phyloP scores from a whole-genome alignment of 1,140 invertebrate species.

The Melitaea cinxia region DNA sequence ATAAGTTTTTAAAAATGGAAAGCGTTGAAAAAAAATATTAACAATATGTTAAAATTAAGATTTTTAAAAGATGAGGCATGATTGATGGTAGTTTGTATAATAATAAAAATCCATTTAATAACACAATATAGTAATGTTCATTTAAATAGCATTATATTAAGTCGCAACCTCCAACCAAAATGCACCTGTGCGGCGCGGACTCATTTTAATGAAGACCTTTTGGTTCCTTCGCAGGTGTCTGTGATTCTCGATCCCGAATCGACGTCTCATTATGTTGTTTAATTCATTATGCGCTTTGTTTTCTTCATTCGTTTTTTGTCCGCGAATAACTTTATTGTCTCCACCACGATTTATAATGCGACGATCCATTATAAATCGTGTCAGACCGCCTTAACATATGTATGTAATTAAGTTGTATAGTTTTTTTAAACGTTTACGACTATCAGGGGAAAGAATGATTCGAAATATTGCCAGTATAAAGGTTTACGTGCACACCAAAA shows the following conservation, averaged over 20 bases:
- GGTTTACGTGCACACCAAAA: constrained; percentile 42
- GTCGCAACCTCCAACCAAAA: constrained; percentile 48
- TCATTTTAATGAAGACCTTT: constrained; percentile 77
- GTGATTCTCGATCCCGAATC: constrained; percentile 54
- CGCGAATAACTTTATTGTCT: constrained; percentile 72
- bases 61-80: too few relatives aligned
- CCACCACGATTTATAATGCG: constrained; percentile 68
- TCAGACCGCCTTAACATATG: constrained; percentile 72
- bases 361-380: constrained; percentile 74
- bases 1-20: too few relatives aligned
- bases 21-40: too few relatives aligned
- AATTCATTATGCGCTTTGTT: constrained; percentile 79
- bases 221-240: constrained; percentile 70
- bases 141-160: constrained; percentile 52
- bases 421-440: constrained; percentile 64
- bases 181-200: constrained; percentile 60
- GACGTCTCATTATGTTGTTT: constrained; percentile 72
- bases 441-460: constrained; percentile 45
- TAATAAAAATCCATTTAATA: neutral
- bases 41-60: too few relatives aligned
- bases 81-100: neutral
- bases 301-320: constrained; percentile 67
- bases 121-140: constrained; percentile 48
- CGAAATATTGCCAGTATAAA: constrained; percentile 34
- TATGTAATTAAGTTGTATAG: constrained; percentile 78